A percentile compares a stretch with the other conserved stretches of the same genome.
phyloP scores from a whole-genome alignment of 2,113 vertebrate species.

The Aptenodytes forsteri region DNA sequence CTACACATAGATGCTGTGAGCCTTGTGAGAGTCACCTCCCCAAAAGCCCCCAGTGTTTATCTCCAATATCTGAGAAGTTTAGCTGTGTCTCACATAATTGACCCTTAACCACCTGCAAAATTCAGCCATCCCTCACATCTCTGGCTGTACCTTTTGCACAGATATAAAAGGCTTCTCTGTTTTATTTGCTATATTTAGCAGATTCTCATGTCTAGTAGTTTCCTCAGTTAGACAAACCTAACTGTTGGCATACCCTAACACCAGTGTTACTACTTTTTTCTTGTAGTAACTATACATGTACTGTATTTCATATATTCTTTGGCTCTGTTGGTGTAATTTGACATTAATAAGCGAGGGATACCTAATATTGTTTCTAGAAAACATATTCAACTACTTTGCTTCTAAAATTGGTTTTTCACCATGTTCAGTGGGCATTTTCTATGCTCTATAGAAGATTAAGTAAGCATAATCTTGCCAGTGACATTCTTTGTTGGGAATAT shows the following conservation, averaged over 20 bases:
- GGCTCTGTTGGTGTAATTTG: neutral
- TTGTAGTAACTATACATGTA: neutral
- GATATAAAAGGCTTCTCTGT: neutral
- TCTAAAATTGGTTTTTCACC: neutral
- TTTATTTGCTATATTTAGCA: neutral
- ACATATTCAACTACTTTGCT: neutral
- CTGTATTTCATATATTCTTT: neutral
- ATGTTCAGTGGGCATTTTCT: neutral
- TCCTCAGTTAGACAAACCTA: neutral
- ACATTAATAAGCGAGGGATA: fast-evolving
- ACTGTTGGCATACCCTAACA: neutral
- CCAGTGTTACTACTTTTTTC: fast-evolving
- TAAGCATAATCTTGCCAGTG: neutral
- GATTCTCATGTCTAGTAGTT: neutral
- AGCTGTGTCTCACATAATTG: neutral
- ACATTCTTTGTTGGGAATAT: neutral
- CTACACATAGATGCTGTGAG: neutral
- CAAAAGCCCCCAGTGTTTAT: fast-evolving
- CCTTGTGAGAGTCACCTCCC: neutral
- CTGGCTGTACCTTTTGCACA: neutral
- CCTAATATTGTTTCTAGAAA: neutral
- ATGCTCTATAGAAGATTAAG: neutral
- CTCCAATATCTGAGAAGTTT: neutral
- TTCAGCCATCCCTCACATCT: fast-evolving
- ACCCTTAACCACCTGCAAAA: neutral